phyloP scores from a whole-genome alignment of 2,113 vertebrate genomes.

The Cheirogaleus medius region DNA sequence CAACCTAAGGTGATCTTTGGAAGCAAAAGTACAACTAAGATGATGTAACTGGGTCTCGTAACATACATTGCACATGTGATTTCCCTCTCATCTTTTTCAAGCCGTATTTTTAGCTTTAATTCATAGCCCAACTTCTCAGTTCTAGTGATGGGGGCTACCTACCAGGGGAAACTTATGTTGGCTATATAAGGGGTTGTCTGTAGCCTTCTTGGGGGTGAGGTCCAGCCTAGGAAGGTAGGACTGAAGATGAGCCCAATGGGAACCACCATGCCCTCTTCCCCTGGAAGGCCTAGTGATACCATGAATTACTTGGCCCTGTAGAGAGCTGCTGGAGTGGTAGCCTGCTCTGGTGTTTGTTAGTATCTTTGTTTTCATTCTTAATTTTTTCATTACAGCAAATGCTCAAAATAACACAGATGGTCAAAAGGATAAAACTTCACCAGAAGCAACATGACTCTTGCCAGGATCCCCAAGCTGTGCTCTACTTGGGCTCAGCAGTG shows the following conservation, averaged over 20 bases:
- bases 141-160: constrained; percentile 69
- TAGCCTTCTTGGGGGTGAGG: constrained; percentile 75
- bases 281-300: neutral
- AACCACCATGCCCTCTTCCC: neutral
- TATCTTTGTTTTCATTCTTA: neutral
- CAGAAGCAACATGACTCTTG: neutral
- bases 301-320: neutral
- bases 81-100: neutral
- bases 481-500: neutral
- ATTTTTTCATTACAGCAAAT: neutral
- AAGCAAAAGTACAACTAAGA: neutral
- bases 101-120: neutral
- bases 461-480: neutral
- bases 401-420: constrained; percentile 4
- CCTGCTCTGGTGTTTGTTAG: neutral
- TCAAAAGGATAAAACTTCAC: neutral
- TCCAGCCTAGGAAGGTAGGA: constrained; percentile 50
- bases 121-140: constrained; percentile 37
- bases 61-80: constrained; percentile 26
- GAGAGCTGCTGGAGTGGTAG: neutral
- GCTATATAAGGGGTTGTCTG: constrained; percentile 85
- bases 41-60: constrained; percentile 59
- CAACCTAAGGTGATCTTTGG: neutral
- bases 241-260: constrained; percentile 67
- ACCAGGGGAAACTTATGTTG: constrained; percentile 64